A percentile compares a stretch with the other conserved stretches of the same genome.
These are phyloP conservation scores for Picathartes gymnocephalus DNA, from an alignment of 2,113 vertebrate genomes.

Conservation along the genomic window DNA sequence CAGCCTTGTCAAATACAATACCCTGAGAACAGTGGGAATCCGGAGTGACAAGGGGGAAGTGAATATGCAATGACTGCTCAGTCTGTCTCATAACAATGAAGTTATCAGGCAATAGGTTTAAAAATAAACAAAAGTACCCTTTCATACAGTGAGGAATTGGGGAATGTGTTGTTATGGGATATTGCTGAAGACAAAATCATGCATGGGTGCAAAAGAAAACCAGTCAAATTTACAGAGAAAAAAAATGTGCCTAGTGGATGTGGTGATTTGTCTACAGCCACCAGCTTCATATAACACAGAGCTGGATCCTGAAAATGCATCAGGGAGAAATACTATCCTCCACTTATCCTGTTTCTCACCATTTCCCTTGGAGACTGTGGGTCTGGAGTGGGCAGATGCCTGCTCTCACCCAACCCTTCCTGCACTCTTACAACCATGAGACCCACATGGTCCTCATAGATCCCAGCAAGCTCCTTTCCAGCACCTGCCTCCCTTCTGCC, in stretches of 20 bases:
- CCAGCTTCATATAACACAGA: neutral
- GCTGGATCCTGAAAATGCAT: neutral
- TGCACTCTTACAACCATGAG: fast-evolving
- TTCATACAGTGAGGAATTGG: neutral
- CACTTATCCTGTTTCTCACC: fast-evolving
- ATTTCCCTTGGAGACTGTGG: neutral
- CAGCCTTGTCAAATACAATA: neutral
- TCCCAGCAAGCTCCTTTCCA: neutral
- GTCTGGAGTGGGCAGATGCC: neutral
- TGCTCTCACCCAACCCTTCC: neutral
- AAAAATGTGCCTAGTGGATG: neutral
- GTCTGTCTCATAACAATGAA: neutral
- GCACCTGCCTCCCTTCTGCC: neutral
- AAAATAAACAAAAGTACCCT: neutral
- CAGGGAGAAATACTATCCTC: neutral
- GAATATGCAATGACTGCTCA: neutral
- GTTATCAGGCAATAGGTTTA: neutral
- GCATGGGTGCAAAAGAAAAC: neutral
- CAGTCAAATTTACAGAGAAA: neutral
- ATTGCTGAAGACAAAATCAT: neutral
- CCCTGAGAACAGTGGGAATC: neutral
- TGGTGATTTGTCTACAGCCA: neutral
- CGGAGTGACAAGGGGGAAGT: neutral
- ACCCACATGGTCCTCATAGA: neutral
- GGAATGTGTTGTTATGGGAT: neutral